These are phyloP conservation scores for Myripristis murdjan DNA, from an alignment of 2,797 vertebrate genomes.

Conservation along the genomic window DNA sequence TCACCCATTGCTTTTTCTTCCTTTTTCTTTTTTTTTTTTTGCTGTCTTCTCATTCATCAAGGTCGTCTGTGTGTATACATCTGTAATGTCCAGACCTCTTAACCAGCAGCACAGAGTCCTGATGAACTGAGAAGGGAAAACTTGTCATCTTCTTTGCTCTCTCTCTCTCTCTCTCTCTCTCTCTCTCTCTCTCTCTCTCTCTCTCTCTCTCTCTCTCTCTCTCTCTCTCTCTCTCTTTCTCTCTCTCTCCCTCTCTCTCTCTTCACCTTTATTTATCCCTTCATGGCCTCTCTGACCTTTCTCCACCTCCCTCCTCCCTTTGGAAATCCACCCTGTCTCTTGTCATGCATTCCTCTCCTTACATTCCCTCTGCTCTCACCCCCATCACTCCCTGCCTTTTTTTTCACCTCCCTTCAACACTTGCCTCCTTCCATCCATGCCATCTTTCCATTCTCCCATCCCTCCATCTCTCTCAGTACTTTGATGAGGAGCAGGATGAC, in stretches of 20 bases:
- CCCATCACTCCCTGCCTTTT: neutral
- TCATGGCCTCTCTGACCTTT: conserved; percentile 22
- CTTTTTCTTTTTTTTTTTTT: too few relatives aligned
- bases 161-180: conserved; percentile 22
- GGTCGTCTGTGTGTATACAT: conserved; percentile 18
- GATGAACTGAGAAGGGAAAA: conserved; percentile 65
- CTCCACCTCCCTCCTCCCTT: neutral
- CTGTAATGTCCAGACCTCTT: conserved; percentile 11
- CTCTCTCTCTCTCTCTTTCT: too few relatives aligned
- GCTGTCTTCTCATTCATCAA: conserved; percentile 66
- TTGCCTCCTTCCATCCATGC: conserved; percentile 26
- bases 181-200: conserved; percentile 36
- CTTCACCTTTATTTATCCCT: neutral
- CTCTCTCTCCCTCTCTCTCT: too few relatives aligned
- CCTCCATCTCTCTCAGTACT: conserved; percentile 79
- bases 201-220: too few relatives aligned
- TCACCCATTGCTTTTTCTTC: conserved; percentile 24
- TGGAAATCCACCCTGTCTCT: conserved; percentile 24
- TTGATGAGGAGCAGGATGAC: conserved; percentile 87
- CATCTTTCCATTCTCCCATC: conserved; percentile 50
- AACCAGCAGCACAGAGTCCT: conserved; percentile 35
- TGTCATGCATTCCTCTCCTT: conserved; percentile 51
- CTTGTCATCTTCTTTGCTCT: conserved; percentile 21
- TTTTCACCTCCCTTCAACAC: conserved; percentile 22
- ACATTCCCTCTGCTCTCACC: conserved; percentile 38